Percentiles rank a stretch among this genome's conserved stretches.
These are phyloP conservation scores for Myrmecobius fasciatus DNA, from an alignment of 2,113 vertebrate species.

Conservation along the genomic window DNA sequence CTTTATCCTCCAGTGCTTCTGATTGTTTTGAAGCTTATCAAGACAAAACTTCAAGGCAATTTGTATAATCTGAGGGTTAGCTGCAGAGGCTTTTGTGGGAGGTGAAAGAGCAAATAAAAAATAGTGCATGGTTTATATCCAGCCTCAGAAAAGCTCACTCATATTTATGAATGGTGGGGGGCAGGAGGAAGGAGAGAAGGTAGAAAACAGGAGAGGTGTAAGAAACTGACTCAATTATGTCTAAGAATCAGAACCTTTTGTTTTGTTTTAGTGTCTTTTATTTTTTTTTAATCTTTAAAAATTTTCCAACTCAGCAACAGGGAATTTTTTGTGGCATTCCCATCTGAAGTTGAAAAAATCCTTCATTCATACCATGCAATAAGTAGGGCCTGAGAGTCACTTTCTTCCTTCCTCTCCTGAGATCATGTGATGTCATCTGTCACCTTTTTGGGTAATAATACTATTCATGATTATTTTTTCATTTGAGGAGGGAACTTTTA, in stretches of 20 bases:
- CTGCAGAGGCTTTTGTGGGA: neutral
- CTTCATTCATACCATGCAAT: neutral
- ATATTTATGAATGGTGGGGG: neutral
- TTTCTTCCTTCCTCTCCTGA: neutral
- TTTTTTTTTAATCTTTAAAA: neutral
- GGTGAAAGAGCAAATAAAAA: neutral
- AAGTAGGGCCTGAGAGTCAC: neutral
- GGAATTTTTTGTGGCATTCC: neutral
- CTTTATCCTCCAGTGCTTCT: neutral
- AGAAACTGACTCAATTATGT: neutral
- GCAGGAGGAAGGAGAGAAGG: neutral
- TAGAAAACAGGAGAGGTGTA: neutral
- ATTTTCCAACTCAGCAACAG: neutral
- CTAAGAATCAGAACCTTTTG: neutral
- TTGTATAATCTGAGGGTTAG: neutral
- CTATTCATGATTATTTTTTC: neutral
- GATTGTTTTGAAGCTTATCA: neutral
- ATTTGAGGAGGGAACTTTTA: neutral
- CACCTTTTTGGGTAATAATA: neutral
- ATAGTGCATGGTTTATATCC: neutral
- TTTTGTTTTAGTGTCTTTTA: neutral
- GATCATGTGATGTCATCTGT: neutral
- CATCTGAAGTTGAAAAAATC: neutral
- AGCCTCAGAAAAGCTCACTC: neutral
- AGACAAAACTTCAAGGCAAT: neutral